These are phyloP conservation scores for Periparus ater DNA, from an alignment of 2,797 vertebrate species.

Conservation along the genomic window DNA sequence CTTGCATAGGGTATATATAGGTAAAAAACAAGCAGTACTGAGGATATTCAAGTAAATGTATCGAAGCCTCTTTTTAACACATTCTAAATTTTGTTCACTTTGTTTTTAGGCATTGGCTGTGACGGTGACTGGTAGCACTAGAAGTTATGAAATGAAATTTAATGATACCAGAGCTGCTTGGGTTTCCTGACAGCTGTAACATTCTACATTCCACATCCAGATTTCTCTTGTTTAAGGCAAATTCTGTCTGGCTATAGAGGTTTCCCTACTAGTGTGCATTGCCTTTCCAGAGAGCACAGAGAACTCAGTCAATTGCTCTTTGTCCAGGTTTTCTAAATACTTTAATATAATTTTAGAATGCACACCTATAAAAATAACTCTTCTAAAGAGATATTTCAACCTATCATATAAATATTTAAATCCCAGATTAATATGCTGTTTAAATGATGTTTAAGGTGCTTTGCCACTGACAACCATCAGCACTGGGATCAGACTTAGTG, in stretches of 20 bases:
- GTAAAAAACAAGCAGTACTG: not conserved
- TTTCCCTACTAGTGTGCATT: rapidly evolving
- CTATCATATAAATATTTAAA: not conserved
- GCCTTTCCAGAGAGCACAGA: not conserved
- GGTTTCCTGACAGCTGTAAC: not conserved
- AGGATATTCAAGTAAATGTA: not conserved
- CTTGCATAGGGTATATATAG: not conserved
- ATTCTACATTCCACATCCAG: not conserved
- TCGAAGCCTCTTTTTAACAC: not conserved
- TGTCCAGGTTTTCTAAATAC: not conserved
- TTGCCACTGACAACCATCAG: not conserved
- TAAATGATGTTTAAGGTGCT: not conserved
- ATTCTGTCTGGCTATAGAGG: not conserved
- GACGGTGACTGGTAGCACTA: not conserved
- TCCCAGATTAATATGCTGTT: not conserved
- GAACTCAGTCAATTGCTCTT: not conserved
- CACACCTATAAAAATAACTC: not conserved
- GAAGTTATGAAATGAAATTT: not conserved
- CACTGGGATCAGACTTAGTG: not conserved
- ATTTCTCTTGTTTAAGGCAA: not conserved
- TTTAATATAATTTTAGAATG: not conserved
- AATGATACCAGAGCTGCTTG: not conserved
- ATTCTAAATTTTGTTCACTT: not conserved
- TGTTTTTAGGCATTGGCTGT: not conserved
- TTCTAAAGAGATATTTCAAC: not conserved